Conservation (phyloP, 2,888 invertebrate species). For the Leucozona laternaria region DNA sequence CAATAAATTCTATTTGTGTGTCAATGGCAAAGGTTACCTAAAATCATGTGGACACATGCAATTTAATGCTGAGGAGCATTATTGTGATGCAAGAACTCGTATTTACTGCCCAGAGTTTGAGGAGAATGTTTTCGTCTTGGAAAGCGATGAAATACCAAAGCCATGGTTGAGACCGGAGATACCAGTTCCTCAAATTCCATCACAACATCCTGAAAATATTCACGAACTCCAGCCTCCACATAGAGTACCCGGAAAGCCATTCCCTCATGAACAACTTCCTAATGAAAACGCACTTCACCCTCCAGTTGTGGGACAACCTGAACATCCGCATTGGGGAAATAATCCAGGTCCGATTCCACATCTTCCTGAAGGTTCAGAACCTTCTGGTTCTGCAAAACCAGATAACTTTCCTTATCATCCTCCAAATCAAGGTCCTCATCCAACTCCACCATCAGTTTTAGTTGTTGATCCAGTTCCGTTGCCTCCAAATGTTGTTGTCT, state of each 20-base stretch:
- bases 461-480: background rate
- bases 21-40: constrained; percentile 38
- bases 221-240: constrained; percentile 7
- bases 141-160: constrained; percentile 21
- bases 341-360: background rate
- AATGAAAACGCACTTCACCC: background rate
- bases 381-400: background rate
- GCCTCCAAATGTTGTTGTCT: background rate
- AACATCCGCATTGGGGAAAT: constrained; percentile 9
- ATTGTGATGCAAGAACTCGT: constrained; percentile 50
- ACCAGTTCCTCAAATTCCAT: background rate
- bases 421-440: background rate
- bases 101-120: constrained; percentile 43
- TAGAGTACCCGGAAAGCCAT: constrained; percentile 19
- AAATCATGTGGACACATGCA: constrained; percentile 61
- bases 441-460: background rate
- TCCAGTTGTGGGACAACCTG: background rate
- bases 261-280: background rate
- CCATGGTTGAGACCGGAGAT: constrained; percentile 2
- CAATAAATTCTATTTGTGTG: constrained; percentile 66
- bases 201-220: background rate
- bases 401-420: background rate
- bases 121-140: constrained; percentile 33
- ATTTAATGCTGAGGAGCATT: constrained; percentile 37
- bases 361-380: background rate